Conservation (phyloP, 2,888 invertebrate genomes). For the Sturmia bella region DNA sequence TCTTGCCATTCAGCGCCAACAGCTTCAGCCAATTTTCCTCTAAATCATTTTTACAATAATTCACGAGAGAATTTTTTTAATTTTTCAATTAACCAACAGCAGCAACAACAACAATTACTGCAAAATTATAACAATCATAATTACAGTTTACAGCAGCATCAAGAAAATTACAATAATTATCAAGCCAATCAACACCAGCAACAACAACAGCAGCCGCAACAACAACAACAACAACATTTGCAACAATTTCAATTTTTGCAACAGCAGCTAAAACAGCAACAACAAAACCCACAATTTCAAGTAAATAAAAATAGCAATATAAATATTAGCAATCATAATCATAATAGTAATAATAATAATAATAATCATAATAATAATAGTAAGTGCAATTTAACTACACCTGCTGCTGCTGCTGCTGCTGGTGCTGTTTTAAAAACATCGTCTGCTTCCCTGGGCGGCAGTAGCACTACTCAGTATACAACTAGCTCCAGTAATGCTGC, state of each 20-base stretch:
- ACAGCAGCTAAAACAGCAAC: conserved; percentile 55
- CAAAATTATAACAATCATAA: conserved; percentile 44
- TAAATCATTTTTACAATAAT: conserved; percentile 57
- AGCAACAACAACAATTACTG: conserved; percentile 58
- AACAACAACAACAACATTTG: conserved; percentile 51
- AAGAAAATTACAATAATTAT: conserved; percentile 71
- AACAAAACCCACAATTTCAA: conserved; percentile 48
- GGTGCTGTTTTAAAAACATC: background rate
- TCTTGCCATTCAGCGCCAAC: conserved; percentile 48
- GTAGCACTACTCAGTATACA: conserved; percentile 1
- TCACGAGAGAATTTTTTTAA: conserved; percentile 57
- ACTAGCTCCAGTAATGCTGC: conserved; percentile 4
- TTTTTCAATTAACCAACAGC: conserved; percentile 57
- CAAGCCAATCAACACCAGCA: conserved; percentile 66
- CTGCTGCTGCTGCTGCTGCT: background rate
- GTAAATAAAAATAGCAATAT: conserved; percentile 47
- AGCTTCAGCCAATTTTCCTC: conserved; percentile 40
- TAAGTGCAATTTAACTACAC: conserved; percentile 35
- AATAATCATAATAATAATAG: conserved; percentile 43
- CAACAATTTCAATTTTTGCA: conserved; percentile 66
- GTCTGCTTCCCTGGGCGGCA: conserved; percentile 18
- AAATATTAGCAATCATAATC: conserved; percentile 39
- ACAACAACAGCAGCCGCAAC: conserved; percentile 64
- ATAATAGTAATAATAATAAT: conserved; percentile 42
- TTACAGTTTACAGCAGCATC: conserved; percentile 59